phyloP scores from a whole-genome alignment of 2,888 invertebrate species.

The Lapara coniferarum region DNA sequence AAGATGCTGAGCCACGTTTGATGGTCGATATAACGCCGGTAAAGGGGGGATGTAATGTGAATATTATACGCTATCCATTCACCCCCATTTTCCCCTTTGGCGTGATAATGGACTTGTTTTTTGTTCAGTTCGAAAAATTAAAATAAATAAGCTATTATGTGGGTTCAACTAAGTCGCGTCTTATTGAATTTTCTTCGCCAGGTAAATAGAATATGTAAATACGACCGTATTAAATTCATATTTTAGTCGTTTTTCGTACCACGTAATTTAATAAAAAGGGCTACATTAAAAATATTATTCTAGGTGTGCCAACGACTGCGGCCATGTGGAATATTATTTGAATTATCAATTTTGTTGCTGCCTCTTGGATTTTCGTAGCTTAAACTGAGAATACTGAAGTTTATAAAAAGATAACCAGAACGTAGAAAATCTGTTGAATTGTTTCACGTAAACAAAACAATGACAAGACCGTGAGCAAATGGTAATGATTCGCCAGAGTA shows the following conservation, averaged over 20 bases:
- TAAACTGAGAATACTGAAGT: too few relatives aligned
- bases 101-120: slow-evolving; percentile 28
- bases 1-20: slow-evolving; percentile 74
- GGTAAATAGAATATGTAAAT: slow-evolving; percentile 18
- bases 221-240: background rate
- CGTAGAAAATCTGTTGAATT: too few relatives aligned
- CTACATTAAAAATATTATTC: background rate
- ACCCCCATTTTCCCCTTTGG: slow-evolving; percentile 44
- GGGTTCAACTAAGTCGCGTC: slow-evolving; percentile 4
- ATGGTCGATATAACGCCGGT: slow-evolving; percentile 74
- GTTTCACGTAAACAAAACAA: too few relatives aligned
- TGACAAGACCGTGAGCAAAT: too few relatives aligned
- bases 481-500: too few relatives aligned
- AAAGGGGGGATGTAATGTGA: slow-evolving; percentile 72
- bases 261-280: background rate
- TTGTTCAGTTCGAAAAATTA: slow-evolving; percentile 23
- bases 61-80: slow-evolving; percentile 75
- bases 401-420: too few relatives aligned
- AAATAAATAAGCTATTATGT: slow-evolving; percentile 26
- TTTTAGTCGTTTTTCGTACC: background rate
- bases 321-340: too few relatives aligned
- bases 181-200: slow-evolving; percentile 21
- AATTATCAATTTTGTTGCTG: too few relatives aligned
- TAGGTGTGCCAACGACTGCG: background rate
- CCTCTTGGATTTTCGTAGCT: too few relatives aligned